Evolutionary conservation across 92 coral and sea anemone genomes (phyloP), one percentile per base, ranked within the genome.

Genomic region (Parazoanthus swiftii): DNA sequence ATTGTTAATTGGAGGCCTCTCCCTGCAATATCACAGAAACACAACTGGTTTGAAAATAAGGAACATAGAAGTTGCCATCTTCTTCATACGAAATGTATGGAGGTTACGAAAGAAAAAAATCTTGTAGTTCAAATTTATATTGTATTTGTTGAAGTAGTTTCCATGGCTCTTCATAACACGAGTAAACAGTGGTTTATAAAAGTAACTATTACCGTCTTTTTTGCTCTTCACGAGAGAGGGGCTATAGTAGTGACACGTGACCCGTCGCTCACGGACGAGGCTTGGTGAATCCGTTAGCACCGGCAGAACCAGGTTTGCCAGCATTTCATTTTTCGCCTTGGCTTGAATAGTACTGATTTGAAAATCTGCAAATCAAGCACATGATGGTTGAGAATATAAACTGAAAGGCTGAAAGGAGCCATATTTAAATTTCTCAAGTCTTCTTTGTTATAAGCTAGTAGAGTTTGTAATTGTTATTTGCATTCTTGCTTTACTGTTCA

Each of bases 281-380:
- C 88, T 46, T 48, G 89, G 85, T 46, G 90, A 74, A n/a, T 95
- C 96, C 8, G 90, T 76, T 76, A 93, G 89, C 3, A 95, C 91
- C 11, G 99, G 98, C n/a, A 97, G 91, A 21, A 96, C 95, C 33
- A 97, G 74, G 79, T 92, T 97, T 58, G 99, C 99, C 80, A 97
- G 86, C 99, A 97, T 91, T 80, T 97, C 99, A 93, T 95, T 95
- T 85, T 95, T 97, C 18, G 99, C 99, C 67, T 92, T 93, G 29
- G 93, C 94, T 87, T 90, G 98, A 77, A 95, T 93, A 58, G 90
- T 92, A 58, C 91, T 95, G 29, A 91, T 91, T 63, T 95, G 94
- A 75, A 93, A 91, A 90, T 95, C 98, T 95, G 90, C 21, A 92
- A 88, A 63, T 50, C 11, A 67, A 39, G 36, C 20, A 3, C 67